Conservation (phyloP, 2,888 invertebrate species). For the Ariolimax columbianus region DNA sequence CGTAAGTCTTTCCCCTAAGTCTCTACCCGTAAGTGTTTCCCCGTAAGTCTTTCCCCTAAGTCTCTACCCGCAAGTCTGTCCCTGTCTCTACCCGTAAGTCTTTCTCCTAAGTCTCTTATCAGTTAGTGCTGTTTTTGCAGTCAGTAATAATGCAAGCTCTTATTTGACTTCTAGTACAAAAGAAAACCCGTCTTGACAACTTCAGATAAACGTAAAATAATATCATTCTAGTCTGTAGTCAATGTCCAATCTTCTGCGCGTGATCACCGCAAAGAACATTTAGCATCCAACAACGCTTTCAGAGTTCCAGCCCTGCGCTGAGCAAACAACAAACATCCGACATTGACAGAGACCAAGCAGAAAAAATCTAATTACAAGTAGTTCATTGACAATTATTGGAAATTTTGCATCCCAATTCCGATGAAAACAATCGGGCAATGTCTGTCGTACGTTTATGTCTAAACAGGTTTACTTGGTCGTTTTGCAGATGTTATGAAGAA, state of each 20-base stretch:
- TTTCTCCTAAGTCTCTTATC: too few relatives aligned
- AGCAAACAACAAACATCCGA: background rate
- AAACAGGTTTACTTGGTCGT: constrained; percentile 9
- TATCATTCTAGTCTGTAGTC: background rate
- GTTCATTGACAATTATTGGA: constrained; percentile 38
- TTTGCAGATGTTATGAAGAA: constrained; percentile 34
- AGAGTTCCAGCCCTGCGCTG: background rate
- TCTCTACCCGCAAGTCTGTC: too few relatives aligned
- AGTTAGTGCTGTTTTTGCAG: too few relatives aligned
- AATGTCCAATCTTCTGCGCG: background rate
- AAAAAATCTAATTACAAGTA: constrained; percentile 34
- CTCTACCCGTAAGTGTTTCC: too few relatives aligned
- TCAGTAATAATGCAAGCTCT: too few relatives aligned
- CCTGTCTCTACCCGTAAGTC: too few relatives aligned
- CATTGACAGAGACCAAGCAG: background rate
- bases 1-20: too few relatives aligned
- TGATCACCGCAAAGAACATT: background rate
- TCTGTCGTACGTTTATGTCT: background rate
- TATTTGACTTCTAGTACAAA: background rate
- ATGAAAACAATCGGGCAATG: constrained; percentile 28
- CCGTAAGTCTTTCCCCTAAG: too few relatives aligned
- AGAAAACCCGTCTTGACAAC: background rate
- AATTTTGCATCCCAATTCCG: constrained; percentile 8
- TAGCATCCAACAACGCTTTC: background rate
- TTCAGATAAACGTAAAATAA: background rate